These are phyloP conservation scores for Trichomalopsis sarcophagae DNA, from an alignment of 1,140 invertebrate genomes.

Conservation along the genomic window DNA sequence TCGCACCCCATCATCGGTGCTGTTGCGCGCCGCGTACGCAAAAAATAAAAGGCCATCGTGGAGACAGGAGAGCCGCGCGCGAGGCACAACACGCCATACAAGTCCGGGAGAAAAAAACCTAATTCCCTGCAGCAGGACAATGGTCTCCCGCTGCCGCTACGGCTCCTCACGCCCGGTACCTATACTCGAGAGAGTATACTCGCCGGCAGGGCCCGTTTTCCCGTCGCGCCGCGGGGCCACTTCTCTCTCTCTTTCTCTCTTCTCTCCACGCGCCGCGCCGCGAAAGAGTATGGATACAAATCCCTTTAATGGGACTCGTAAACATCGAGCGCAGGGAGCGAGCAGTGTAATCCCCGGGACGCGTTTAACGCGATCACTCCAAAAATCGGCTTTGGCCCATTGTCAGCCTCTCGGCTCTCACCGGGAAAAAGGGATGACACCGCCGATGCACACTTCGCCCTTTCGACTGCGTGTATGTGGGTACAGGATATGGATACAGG, in stretches of 20 bases:
- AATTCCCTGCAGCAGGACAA: conserved; percentile 2
- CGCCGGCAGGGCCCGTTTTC: not conserved
- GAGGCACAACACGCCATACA: not conserved
- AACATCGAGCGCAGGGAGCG: conserved; percentile 48
- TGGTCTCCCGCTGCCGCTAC: not conserved
- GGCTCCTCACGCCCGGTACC: not conserved
- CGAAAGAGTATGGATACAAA: conserved; percentile 19
- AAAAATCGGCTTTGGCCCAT: conserved; percentile 59
- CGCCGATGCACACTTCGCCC: not conserved
- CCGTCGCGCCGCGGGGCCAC: conserved; percentile 26
- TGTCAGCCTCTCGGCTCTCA: not conserved
- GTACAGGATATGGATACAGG: not conserved
- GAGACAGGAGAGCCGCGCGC: not conserved
- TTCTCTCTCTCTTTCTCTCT: not conserved
- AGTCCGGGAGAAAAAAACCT: not conserved
- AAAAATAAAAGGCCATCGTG: conserved; percentile 3
- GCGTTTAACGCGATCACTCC: conserved; percentile 61
- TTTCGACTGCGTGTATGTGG: not conserved
- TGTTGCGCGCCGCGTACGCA: not conserved
- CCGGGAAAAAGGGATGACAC: not conserved
- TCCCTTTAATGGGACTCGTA: conserved; percentile 52
- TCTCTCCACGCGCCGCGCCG: not conserved
- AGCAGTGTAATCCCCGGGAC: conserved; percentile 46
- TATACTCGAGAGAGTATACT: not conserved
- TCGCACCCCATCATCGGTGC: not conserved